phyloP scores from a whole-genome alignment of 2,888 invertebrate genomes.

The Drosophila neonasuta region DNA sequence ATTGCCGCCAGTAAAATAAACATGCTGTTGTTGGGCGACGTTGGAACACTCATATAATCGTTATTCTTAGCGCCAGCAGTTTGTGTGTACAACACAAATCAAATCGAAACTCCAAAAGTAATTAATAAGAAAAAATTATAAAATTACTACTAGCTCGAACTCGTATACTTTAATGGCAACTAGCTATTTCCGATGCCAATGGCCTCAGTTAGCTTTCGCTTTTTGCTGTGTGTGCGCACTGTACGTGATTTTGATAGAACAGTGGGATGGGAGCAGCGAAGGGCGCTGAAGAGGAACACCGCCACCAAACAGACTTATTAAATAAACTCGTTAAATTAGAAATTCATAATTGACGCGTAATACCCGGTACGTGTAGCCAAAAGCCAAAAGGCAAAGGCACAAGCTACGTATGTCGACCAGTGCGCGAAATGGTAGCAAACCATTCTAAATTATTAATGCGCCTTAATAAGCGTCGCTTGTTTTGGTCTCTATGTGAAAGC shows the following conservation, averaged over 20 bases:
- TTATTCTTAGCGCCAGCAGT: constrained; percentile 32
- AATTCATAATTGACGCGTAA: constrained; percentile 75
- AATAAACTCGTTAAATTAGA: constrained; percentile 58
- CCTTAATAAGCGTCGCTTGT: constrained; percentile 59
- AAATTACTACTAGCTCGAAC: constrained; percentile 24
- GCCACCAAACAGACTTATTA: constrained; percentile 7
- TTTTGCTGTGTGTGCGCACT: constrained; percentile 52
- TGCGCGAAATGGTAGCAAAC: constrained; percentile 61
- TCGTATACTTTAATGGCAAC: constrained; percentile 16
- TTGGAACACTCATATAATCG: neutral
- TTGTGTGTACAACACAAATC: neutral
- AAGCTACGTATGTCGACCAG: constrained; percentile 15
- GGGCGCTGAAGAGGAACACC: neutral
- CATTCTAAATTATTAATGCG: constrained; percentile 71
- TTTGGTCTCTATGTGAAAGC: constrained; percentile 47
- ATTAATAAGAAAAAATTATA: constrained; percentile 50
- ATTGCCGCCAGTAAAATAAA: constrained; percentile 17
- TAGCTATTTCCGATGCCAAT: constrained; percentile 75
- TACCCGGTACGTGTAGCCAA: constrained; percentile 43
- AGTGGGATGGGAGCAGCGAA: constrained; percentile 6
- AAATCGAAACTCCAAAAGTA: constrained; percentile 23
- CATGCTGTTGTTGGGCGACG: neutral
- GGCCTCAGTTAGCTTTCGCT: constrained; percentile 79
- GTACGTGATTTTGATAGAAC: constrained; percentile 67
- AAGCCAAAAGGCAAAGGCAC: constrained; percentile 2